Percentiles rank a stretch among this genome's conserved stretches.
Conservation (phyloP, 2,797 vertebrate genomes). For the Myotis planiceps region DNA sequence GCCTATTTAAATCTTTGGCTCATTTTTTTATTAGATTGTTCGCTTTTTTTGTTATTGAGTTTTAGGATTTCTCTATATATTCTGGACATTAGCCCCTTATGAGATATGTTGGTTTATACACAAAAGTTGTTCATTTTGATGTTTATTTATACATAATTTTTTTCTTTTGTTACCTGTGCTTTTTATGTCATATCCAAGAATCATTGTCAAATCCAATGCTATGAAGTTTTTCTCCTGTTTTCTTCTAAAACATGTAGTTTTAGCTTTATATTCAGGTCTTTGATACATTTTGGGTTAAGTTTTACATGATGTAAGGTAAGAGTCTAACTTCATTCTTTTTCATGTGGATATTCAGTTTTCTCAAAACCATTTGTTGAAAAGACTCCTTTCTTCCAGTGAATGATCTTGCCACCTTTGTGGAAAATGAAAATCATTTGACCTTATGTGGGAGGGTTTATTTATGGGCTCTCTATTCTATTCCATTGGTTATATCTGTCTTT, state of each 20-base stretch:
- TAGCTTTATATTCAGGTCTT: neutral
- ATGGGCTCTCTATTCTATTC: neutral
- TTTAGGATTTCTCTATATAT: neutral
- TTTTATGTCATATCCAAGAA: neutral
- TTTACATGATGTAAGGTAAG: neutral
- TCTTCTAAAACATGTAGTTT: neutral
- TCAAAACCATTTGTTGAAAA: neutral
- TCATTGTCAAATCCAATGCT: neutral
- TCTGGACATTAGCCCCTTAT: neutral
- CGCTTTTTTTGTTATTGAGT: neutral
- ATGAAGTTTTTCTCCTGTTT: neutral
- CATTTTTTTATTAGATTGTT: neutral
- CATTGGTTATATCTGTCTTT: neutral
- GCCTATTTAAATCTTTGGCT: neutral
- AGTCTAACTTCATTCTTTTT: neutral
- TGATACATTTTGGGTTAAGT: neutral
- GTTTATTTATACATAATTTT: neutral
- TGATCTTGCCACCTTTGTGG: neutral
- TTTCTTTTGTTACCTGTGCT: neutral
- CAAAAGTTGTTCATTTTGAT: neutral
- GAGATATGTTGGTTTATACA: neutral
- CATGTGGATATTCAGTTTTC: neutral
- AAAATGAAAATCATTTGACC: constrained; percentile 3
- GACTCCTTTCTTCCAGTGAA: neutral
- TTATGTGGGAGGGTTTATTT: neutral